These are phyloP conservation scores for Lordiphosa andalusiaca DNA, from an alignment of 2,888 invertebrate species.

Conservation along the genomic window DNA sequence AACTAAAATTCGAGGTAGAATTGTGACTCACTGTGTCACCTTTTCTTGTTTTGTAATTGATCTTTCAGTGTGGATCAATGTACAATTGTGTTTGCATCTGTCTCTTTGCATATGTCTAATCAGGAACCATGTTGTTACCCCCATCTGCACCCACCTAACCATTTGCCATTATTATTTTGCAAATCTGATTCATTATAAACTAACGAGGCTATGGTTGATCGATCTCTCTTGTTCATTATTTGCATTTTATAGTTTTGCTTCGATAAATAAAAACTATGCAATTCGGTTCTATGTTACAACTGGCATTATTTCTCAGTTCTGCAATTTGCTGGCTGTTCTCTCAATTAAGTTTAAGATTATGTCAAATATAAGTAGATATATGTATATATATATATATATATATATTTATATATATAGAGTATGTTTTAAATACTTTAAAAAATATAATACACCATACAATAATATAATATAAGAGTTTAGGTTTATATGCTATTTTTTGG, in stretches of 20 bases:
- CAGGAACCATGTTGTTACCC: conserved; percentile 57
- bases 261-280: conserved; percentile 18
- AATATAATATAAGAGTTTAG: conserved; percentile 68
- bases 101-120: conserved; percentile 2
- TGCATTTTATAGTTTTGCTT: conserved; percentile 15
- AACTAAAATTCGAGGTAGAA: too few species aligned
- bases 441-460: conserved; percentile 72
- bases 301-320: conserved; percentile 45
- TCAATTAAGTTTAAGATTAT: conserved; percentile 37
- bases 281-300: conserved; percentile 41
- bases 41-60: not conserved
- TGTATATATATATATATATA: conserved; percentile 56
- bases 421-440: conserved; percentile 69
- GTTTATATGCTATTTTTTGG: conserved; percentile 35
- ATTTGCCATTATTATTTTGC: conserved; percentile 60
- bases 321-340: conserved; percentile 32
- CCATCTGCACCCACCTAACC: conserved; percentile 16
- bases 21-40: conserved; percentile 6
- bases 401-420: conserved; percentile 57
- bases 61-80: not conserved
- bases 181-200: conserved; percentile 54
- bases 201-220: conserved; percentile 72
- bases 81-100: too few species aligned
- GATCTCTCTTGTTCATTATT: conserved; percentile 14
- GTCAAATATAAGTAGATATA: conserved; percentile 59